A percentile compares a stretch with the other conserved stretches of the same genome.
phyloP scores from a whole-genome alignment of 2,113 vertebrate genomes.

The Pelvicachromis taeniatus region DNA sequence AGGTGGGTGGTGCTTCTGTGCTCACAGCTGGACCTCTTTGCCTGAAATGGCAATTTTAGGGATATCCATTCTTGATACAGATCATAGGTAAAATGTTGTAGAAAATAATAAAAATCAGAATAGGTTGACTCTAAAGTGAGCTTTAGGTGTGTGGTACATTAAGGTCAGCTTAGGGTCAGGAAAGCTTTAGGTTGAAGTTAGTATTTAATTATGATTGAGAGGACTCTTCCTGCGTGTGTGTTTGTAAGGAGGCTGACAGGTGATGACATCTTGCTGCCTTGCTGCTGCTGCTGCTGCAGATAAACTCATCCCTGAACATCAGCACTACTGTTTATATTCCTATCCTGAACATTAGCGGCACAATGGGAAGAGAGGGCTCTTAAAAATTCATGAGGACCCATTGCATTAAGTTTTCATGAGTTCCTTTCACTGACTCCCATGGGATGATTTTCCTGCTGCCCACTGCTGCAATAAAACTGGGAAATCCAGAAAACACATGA shows the following conservation, averaged over 20 bases:
- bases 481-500: neutral
- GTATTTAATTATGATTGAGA: neutral
- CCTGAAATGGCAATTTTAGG: neutral
- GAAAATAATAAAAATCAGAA: neutral
- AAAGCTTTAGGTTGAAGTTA: neutral
- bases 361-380: slow-evolving; percentile 24
- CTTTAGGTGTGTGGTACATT: neutral
- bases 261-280: neutral
- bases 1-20: neutral
- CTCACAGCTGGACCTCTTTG: neutral
- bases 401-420: slow-evolving; percentile 65
- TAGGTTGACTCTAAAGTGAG: neutral
- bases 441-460: slow-evolving; percentile 16
- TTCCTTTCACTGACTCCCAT: slow-evolving; percentile 27
- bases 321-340: slow-evolving; percentile 20
- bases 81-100: neutral
- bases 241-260: neutral
- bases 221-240: neutral
- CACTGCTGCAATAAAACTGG: slow-evolving; percentile 1
- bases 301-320: slow-evolving; percentile 4
- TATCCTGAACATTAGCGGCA: slow-evolving; percentile 17
- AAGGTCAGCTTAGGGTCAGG: neutral
- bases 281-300: neutral
- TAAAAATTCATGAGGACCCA: slow-evolving; percentile 61
- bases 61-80: neutral